These are phyloP conservation scores for Papilio glaucus DNA, from an alignment of 1,140 invertebrate genomes.

Conservation along the genomic window DNA sequence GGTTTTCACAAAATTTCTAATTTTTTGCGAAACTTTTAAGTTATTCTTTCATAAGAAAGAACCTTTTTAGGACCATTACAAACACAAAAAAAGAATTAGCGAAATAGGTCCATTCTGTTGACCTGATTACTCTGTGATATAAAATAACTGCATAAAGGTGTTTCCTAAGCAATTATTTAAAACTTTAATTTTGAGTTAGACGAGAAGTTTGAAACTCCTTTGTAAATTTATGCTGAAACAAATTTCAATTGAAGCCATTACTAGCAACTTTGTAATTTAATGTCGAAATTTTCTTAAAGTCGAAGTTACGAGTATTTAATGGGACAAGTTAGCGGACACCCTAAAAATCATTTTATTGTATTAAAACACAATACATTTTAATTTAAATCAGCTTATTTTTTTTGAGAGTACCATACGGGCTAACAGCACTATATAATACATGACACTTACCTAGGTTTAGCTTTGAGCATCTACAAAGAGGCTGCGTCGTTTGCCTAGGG, in stretches of 20 bases:
- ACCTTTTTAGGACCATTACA: no score
- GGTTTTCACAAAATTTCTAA: no score
- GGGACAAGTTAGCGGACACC: conserved; percentile 39
- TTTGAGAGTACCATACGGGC: no score
- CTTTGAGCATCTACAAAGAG: no score
- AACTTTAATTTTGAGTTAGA: conserved; percentile 41
- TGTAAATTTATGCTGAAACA: conserved; percentile 46
- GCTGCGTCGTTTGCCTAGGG: no score
- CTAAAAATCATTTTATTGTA: conserved; percentile 40
- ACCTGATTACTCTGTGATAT: not conserved
- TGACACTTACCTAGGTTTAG: no score
- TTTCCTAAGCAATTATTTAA: conserved; percentile 23
- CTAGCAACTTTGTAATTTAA: conserved; percentile 48
- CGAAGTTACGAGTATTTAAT: conserved; percentile 40
- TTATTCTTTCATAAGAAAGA: no score
- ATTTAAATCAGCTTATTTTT: not conserved
- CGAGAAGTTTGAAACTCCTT: conserved; percentile 42
- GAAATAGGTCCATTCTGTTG: not conserved
- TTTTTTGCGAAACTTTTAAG: no score
- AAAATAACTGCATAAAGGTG: conserved; percentile 12
- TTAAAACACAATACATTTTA: conserved; percentile 1
- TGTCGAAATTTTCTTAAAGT: conserved; percentile 45
- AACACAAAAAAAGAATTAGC: no score
- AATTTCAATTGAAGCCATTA: conserved; percentile 50
- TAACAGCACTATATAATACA: no score